Conservation (phyloP, 2,113 vertebrate genomes). For the Anseranas semipalmata region DNA sequence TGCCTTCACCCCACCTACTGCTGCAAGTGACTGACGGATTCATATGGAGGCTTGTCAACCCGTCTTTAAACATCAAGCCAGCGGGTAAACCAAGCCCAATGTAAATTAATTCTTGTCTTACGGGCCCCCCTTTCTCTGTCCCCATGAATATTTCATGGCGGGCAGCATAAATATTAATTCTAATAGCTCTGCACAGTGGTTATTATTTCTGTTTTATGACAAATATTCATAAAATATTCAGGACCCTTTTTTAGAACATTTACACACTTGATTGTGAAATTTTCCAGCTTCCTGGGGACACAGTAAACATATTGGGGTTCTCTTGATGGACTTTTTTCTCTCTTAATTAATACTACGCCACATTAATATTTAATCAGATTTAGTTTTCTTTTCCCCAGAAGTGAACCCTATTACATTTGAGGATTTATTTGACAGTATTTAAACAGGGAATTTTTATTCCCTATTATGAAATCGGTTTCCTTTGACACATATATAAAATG, state of each 20-base stretch:
- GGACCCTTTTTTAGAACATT: constrained; percentile 87
- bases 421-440: constrained; percentile 69
- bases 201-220: constrained; percentile 97
- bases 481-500: constrained; percentile 55
- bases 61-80: constrained; percentile 88
- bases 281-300: constrained; percentile 78
- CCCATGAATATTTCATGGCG: constrained; percentile 99
- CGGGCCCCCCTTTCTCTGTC: constrained; percentile 82
- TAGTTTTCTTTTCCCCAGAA: constrained; percentile 71
- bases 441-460: constrained; percentile 72
- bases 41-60: constrained; percentile 82
- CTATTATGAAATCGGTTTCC: constrained; percentile 41
- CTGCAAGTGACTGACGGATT: constrained; percentile 83
- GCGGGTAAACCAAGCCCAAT: constrained; percentile 85
- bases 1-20: constrained; percentile 61
- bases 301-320: constrained; percentile 82
- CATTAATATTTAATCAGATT: constrained; percentile 79
- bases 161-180: constrained; percentile 99
- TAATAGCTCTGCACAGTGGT: constrained; percentile 97
- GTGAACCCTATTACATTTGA: constrained; percentile 64
- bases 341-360: constrained; percentile 77
- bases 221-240: constrained; percentile 99
- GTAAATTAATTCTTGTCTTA: constrained; percentile 88
- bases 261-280: constrained; percentile 86
- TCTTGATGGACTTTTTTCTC: constrained; percentile 78